phyloP scores from a whole-genome alignment of 2,113 vertebrate species.

The Kryptolebias marmoratus region DNA sequence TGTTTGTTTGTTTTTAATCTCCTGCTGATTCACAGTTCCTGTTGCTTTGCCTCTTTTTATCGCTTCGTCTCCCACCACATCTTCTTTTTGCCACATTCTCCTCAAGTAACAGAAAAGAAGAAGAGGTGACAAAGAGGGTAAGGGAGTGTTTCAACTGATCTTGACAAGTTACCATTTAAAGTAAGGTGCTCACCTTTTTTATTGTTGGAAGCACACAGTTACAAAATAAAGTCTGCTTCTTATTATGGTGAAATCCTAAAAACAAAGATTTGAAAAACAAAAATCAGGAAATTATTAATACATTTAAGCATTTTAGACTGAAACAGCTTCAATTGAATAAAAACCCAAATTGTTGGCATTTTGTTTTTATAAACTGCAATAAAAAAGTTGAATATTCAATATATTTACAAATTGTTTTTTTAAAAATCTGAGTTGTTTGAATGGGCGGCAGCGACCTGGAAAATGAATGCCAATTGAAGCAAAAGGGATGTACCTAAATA shows the following conservation, averaged over 20 bases:
- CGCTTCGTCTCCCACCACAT: slow-evolving; percentile 25
- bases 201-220: slow-evolving; percentile 16
- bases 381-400: slow-evolving; percentile 9
- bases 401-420: neutral
- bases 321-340: slow-evolving; percentile 48
- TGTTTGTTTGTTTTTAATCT: neutral
- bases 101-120: slow-evolving; percentile 25
- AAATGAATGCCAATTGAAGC: neutral
- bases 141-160: slow-evolving; percentile 31
- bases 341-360: slow-evolving; percentile 48
- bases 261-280: slow-evolving; percentile 16
- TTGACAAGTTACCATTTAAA: slow-evolving; percentile 42
- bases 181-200: slow-evolving; percentile 32
- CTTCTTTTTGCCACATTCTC: slow-evolving; percentile 23
- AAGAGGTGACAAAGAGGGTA: neutral
- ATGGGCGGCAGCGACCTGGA: slow-evolving; percentile 4
- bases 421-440: neutral
- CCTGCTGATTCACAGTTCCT: slow-evolving; percentile 13
- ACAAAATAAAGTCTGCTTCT: slow-evolving; percentile 22
- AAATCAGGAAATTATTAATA: slow-evolving; percentile 50
- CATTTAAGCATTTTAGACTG: slow-evolving; percentile 36
- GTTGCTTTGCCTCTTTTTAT: slow-evolving; percentile 24
- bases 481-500: neutral
- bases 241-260: slow-evolving; percentile 8
- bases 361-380: slow-evolving; percentile 54